phyloP scores from a whole-genome alignment of 2,797 vertebrate species.

The Pangasius mekongensis region DNA sequence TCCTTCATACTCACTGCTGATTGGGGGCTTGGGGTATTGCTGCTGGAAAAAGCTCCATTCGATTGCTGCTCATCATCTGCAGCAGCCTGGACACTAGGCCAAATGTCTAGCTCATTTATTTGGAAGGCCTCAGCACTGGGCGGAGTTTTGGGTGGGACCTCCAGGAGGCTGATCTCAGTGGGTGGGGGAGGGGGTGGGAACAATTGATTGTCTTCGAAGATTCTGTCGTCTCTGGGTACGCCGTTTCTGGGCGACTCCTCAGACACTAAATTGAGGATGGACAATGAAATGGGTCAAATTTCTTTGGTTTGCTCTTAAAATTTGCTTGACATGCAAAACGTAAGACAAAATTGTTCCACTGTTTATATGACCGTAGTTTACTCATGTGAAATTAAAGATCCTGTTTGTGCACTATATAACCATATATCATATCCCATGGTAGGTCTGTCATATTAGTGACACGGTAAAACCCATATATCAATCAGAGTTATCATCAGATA shows the following conservation, averaged over 20 bases:
- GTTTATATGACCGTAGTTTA: not conserved
- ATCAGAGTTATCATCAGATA: not conserved
- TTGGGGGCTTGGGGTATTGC: constrained; percentile 68
- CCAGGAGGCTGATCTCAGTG: constrained; percentile 84
- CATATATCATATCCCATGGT: not conserved
- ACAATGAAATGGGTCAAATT: constrained; percentile 33
- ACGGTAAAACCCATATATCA: not conserved
- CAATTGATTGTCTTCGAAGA: constrained; percentile 77
- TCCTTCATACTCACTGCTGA: constrained; percentile 52
- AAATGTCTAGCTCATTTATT: constrained; percentile 79
- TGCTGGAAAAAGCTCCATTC: constrained; percentile 68
- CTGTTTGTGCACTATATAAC: not conserved
- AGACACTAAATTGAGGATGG: constrained; percentile 66
- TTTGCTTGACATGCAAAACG: not conserved
- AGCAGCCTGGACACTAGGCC: constrained; percentile 70
- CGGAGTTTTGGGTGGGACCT: constrained; percentile 80
- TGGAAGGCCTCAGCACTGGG: constrained; percentile 72
- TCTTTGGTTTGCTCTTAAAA: not conserved
- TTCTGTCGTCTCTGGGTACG: constrained; percentile 71
- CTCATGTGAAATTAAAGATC: not conserved
- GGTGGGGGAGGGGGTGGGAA: constrained; percentile 83
- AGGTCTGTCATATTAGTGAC: not conserved
- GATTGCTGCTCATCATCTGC: constrained; percentile 62
- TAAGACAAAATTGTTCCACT: not conserved
- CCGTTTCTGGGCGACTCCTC: constrained; percentile 81